phyloP scores from a whole-genome alignment of 2,888 invertebrate genomes.

The Lathronympha strigana region DNA sequence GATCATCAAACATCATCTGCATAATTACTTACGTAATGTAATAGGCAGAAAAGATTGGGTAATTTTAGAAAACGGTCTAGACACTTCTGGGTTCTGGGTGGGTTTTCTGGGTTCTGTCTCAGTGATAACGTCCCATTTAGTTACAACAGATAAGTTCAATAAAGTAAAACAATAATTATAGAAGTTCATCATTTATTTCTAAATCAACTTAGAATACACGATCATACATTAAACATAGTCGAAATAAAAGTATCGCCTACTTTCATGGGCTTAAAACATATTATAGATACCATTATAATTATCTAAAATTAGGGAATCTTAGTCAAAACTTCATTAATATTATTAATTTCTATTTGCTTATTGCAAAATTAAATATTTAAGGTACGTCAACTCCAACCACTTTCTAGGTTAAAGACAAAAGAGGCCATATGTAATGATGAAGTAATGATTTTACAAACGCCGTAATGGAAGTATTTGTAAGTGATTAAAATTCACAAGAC shows the following conservation, averaged over 20 bases:
- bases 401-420: neutral
- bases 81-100: no score
- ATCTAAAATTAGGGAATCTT: neutral
- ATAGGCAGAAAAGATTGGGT: no score
- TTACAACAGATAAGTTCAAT: neutral
- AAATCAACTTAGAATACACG: neutral
- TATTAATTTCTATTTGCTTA: neutral
- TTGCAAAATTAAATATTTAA: conserved; percentile 1
- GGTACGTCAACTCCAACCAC: neutral
- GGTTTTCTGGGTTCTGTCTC: no score
- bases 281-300: neutral
- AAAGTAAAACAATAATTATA: neutral
- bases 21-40: no score
- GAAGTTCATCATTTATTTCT: conserved; percentile 8
- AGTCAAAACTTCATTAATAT: neutral
- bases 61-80: no score
- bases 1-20: no score
- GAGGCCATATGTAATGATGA: no score
- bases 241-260: neutral
- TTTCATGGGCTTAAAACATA: neutral
- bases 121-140: no score
- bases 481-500: no score
- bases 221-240: conserved; percentile 10
- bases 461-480: no score
- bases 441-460: no score